Evolutionary conservation across 2,888 invertebrate species (phyloP).

Genomic region (Ochropleura leucogaster): DNA sequence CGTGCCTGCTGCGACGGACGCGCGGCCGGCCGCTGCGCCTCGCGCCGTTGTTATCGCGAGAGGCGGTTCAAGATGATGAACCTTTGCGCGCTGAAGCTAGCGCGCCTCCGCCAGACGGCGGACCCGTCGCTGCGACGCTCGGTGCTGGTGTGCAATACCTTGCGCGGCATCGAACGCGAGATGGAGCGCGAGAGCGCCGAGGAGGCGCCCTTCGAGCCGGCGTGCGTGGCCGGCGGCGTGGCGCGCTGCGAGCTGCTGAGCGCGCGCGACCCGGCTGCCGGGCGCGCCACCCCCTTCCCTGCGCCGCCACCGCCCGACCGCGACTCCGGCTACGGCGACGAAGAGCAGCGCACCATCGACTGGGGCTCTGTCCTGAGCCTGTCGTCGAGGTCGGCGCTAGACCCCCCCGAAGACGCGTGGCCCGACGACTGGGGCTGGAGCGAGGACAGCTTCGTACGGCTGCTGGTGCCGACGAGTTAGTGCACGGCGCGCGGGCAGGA

Average conservation of each 20-base stretch:
- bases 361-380: conserved; percentile 97
- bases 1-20: conserved; percentile 94
- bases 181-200: conserved; percentile 93
- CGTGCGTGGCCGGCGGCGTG: conserved; percentile 79
- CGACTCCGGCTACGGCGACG: conserved; percentile 95
- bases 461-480: conserved; percentile 93
- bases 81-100: conserved; percentile 97
- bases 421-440: conserved; percentile 91
- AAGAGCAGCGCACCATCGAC: conserved; percentile 95
- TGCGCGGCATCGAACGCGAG: conserved; percentile 96
- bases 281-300: conserved; percentile 94
- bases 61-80: conserved; percentile 97
- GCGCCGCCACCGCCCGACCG: conserved; percentile 90
- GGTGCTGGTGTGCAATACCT: conserved; percentile 97
- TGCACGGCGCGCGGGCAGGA: conserved; percentile 88
- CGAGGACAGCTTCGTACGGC: conserved; percentile 93
- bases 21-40: conserved; percentile 94
- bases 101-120: conserved; percentile 96
- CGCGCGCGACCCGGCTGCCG: conserved; percentile 86
- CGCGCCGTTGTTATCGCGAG: conserved; percentile 95
- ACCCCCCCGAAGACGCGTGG: conserved; percentile 95
- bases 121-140: conserved; percentile 97
- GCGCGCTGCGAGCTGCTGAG: conserved; percentile 92
- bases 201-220: conserved; percentile 90
- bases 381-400: conserved; percentile 96